Percentiles rank a stretch among this genome's conserved stretches.
Conservation (phyloP, 2,797 vertebrate genomes). For the Gambusia yucatana region DNA sequence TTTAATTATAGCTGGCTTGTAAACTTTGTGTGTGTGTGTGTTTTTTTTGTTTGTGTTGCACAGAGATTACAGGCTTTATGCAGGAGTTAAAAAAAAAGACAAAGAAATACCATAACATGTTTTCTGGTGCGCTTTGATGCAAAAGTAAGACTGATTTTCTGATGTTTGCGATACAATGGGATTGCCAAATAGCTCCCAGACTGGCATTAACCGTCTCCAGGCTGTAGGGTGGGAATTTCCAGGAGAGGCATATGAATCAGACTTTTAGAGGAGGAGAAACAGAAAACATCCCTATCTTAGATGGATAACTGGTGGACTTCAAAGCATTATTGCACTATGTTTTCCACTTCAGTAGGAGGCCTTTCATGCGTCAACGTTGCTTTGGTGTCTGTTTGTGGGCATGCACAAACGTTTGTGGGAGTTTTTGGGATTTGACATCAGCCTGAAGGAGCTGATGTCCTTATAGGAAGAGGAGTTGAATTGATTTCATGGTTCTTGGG, state of each 20-base stretch:
- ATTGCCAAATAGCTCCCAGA: slow-evolving; percentile 58
- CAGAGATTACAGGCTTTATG: slow-evolving; percentile 53
- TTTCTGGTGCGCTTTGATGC: slow-evolving; percentile 71
- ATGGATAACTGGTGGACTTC: slow-evolving; percentile 75
- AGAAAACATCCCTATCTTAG: slow-evolving; percentile 72
- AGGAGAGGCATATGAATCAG: slow-evolving; percentile 70
- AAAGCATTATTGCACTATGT: slow-evolving; percentile 76
- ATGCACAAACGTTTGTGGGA: slow-evolving; percentile 32
- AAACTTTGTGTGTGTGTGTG: slow-evolving; percentile 18
- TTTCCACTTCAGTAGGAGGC: slow-evolving; percentile 67
- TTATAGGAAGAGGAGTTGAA: neutral
- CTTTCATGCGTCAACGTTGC: slow-evolving; percentile 79
- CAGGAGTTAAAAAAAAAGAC: slow-evolving; percentile 23
- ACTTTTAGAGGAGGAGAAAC: slow-evolving; percentile 67
- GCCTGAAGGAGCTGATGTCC: slow-evolving; percentile 30
- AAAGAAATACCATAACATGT: slow-evolving; percentile 28
- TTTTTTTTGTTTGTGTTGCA: slow-evolving; percentile 44
- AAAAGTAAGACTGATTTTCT: slow-evolving; percentile 65
- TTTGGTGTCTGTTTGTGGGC: slow-evolving; percentile 58
- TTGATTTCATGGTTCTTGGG: neutral
- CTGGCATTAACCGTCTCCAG: slow-evolving; percentile 42
- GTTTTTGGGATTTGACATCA: slow-evolving; percentile 47
- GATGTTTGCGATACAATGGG: slow-evolving; percentile 47
- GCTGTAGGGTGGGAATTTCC: slow-evolving; percentile 44
- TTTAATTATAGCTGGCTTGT: slow-evolving; percentile 18